A percentile compares a stretch with the other conserved stretches of the same genome.
These are phyloP conservation scores for Ditula angustiorana DNA, from an alignment of 2,888 invertebrate species.

Conservation along the genomic window DNA sequence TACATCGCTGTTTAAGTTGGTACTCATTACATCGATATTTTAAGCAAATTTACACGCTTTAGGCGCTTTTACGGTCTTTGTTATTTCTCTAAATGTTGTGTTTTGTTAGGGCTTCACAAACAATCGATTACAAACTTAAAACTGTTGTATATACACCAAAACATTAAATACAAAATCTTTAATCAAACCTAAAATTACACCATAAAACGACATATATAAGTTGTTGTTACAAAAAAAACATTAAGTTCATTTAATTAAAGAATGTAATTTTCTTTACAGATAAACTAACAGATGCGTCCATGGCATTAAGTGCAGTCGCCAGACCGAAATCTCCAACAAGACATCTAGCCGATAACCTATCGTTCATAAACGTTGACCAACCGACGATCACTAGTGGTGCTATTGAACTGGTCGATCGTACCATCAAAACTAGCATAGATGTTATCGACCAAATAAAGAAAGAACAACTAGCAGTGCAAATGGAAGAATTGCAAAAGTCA, in stretches of 20 bases:
- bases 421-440: slow-evolving; percentile 76
- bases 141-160: slow-evolving; percentile 27
- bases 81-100: slow-evolving; percentile 31
- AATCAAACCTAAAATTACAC: not conserved
- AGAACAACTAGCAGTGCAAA: slow-evolving; percentile 74
- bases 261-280: slow-evolving; percentile 68
- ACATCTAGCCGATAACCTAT: slow-evolving; percentile 76
- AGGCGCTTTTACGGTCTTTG: slow-evolving; percentile 54
- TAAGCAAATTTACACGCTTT: slow-evolving; percentile 55
- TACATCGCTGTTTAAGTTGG: slow-evolving; percentile 57
- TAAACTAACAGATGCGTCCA: slow-evolving; percentile 70
- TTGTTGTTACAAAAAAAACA: not conserved
- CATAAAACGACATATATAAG: not conserved
- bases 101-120: slow-evolving; percentile 4
- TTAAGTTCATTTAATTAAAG: not conserved
- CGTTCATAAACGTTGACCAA: slow-evolving; percentile 81
- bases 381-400: slow-evolving; percentile 84
- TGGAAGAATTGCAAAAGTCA: slow-evolving; percentile 75
- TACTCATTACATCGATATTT: slow-evolving; percentile 48
- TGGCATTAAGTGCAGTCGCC: slow-evolving; percentile 67
- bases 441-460: slow-evolving; percentile 76
- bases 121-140: not conserved
- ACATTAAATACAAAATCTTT: not conserved
- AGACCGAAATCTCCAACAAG: slow-evolving; percentile 80
- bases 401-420: slow-evolving; percentile 82